Percentiles rank a stretch among this genome's conserved stretches.
phyloP scores from a whole-genome alignment of 1,140 invertebrate species.

The Drosophila triauraria region DNA sequence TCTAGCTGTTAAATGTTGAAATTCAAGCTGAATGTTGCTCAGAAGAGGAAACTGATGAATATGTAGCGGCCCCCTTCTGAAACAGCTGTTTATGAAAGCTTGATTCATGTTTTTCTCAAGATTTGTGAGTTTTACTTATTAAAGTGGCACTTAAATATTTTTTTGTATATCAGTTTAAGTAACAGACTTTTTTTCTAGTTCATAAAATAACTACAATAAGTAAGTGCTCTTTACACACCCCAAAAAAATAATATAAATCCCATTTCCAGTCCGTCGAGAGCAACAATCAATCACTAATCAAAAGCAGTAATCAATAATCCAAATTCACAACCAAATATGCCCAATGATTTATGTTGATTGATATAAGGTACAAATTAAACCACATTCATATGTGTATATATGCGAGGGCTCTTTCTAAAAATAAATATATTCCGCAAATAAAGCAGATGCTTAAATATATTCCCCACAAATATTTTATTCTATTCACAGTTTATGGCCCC shows the following conservation, averaged over 20 bases:
- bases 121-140: too few species aligned
- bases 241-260: background rate
- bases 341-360: constrained; percentile 22
- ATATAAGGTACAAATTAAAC: background rate
- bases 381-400: background rate
- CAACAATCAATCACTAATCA: constrained; percentile 14
- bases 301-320: constrained; percentile 20
- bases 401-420: background rate
- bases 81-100: too few species aligned
- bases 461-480: constrained; percentile 4
- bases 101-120: too few species aligned
- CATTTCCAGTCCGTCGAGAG: background rate
- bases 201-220: background rate
- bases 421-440: background rate
- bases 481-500: constrained; percentile 5
- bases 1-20: too few species aligned
- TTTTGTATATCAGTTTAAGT: background rate
- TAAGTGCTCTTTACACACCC: background rate
- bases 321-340: constrained; percentile 1
- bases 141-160: background rate
- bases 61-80: too few species aligned
- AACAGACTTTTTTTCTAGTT: background rate
- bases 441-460: background rate
- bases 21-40: too few species aligned
- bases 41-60: too few species aligned